Evolutionary conservation across 1,140 invertebrate species (phyloP).

Genomic region (Aradophagus sp.): DNA sequence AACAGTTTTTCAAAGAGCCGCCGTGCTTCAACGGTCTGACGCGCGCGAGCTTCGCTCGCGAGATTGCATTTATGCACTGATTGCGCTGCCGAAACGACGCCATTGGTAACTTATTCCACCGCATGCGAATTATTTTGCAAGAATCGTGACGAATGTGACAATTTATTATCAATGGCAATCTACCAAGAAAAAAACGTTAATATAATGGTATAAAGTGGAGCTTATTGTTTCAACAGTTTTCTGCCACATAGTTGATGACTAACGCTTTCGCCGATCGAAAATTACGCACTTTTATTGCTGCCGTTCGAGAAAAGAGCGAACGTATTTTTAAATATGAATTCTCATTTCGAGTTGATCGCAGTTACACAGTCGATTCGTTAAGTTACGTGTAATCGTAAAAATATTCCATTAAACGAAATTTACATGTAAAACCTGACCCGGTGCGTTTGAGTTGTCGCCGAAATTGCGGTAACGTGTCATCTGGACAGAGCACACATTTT

Average conservation of each 20-base stretch:
- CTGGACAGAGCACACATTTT: too few relatives aligned
- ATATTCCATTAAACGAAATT: too few relatives aligned
- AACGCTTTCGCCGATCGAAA: too few relatives aligned
- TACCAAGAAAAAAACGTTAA: conserved; percentile 33
- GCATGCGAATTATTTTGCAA: conserved; percentile 40
- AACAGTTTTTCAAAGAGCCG: conserved; percentile 41
- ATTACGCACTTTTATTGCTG: too few relatives aligned
- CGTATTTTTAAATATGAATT: too few relatives aligned
- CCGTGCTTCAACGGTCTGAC: conserved; percentile 24
- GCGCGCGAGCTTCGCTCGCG: conserved; percentile 24
- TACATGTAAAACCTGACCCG: too few relatives aligned
- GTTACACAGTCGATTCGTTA: too few relatives aligned
- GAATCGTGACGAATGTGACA: conserved; percentile 37
- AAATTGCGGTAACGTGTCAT: too few relatives aligned
- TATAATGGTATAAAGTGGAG: conserved; percentile 34
- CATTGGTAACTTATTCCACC: conserved; percentile 31
- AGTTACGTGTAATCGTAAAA: too few relatives aligned
- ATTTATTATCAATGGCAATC: conserved; percentile 41
- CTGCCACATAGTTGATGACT: background rate
- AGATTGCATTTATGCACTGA: conserved; percentile 50
- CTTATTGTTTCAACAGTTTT: conserved; percentile 1
- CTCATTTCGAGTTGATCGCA: too few relatives aligned
- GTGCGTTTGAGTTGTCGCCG: too few relatives aligned
- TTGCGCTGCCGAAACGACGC: conserved; percentile 37
- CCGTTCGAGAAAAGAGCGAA: too few relatives aligned